Base-by-base conservation (phyloP, 2,797 vertebrate genomes). In the Poeciliopsis paucimaculata region DNA sequence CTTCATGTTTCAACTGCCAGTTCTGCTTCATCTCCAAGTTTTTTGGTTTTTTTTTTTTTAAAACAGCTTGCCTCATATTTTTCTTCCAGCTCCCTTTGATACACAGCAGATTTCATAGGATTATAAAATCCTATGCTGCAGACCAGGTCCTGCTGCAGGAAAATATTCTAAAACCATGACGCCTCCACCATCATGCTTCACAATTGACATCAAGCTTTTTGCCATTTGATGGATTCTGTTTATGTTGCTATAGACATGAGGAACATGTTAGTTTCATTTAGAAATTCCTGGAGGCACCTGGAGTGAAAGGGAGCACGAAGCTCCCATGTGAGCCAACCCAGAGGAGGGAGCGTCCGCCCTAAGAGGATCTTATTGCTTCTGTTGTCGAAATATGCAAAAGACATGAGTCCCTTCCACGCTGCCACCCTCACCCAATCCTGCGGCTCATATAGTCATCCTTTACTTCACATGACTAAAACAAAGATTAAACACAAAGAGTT, bases 401-500 rank as follows among this genome's bases (percentile, higher is more conserved):
- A 11, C 18, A 2, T 0, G 18, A 66, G 4, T 39, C 62, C 3
- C 2, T 66, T 20, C 62, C 62, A 36, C 16, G 3, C 34, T 20
- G 39, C 64, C 16, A 66, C 9, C 34, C 18, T 23, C 10, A 20
- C 64, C 64, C 18, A 64, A 64, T n/a, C 66, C 20, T 13, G 36
- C 0, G 10, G 36, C 23, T 36, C 3, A 0, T 12, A 41, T 43
- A 70, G 23, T 43, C 11, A 26, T 68, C 20, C 11, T 1, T 13
- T 41, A 7, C 12, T 26, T 23, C 20, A 68, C 36, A 13, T 43
- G 66, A 70, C 62, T 36, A n/a, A 15, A 72, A 88, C 81, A 62
- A 49, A 51, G 73, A 57, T 46, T 5, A 82, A 72, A 75, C 16
- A 43, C 43, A 1, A 80, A 39, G 1, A 79, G 79, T 77, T 73